Evolutionary conservation across 2,888 invertebrate species (phyloP).

Genomic region (Caenorhabditis imperialis): DNA sequence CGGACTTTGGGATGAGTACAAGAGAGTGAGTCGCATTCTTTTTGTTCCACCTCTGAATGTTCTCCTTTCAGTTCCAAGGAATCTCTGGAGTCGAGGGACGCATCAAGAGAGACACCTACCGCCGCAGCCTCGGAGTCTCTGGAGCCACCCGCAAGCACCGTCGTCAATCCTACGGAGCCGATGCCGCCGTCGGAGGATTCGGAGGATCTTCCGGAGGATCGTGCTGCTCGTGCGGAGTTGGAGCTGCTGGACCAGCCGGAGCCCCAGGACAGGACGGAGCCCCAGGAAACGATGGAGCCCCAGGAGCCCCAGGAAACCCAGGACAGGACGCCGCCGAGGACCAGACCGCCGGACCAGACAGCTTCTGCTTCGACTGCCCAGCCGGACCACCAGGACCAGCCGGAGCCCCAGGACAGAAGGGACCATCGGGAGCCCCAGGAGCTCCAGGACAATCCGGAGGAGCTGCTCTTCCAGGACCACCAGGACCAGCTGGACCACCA

Average conservation of each 20-base stretch:
- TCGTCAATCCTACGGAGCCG: constrained; percentile 49
- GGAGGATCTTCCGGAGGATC: constrained; percentile 56
- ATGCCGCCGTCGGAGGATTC: constrained; percentile 56
- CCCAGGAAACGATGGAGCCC: constrained; percentile 66
- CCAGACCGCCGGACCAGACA: constrained; percentile 44
- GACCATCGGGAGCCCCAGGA: constrained; percentile 62
- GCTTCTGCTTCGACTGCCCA: constrained; percentile 69
- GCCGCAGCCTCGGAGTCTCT: constrained; percentile 47
- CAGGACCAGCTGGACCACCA: constrained; percentile 60
- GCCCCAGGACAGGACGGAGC: constrained; percentile 65
- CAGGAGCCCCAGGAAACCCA: constrained; percentile 64
- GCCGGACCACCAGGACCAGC: constrained; percentile 61
- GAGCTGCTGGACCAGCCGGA: constrained; percentile 64
- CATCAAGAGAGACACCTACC: constrained; percentile 56
- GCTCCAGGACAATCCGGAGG: constrained; percentile 61
- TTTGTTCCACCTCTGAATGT: background rate
- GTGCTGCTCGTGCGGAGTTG: constrained; percentile 66
- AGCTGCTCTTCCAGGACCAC: constrained; percentile 60
- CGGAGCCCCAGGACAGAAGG: constrained; percentile 63
- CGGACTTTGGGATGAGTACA: constrained; percentile 68
- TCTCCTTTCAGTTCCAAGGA: constrained; percentile 51
- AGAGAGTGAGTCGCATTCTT: constrained; percentile 59
- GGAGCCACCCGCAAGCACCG: constrained; percentile 44
- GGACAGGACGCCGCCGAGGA: constrained; percentile 64
- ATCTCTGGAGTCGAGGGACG: constrained; percentile 52